These are phyloP conservation scores for Arnoldichthys spilopterus DNA, from an alignment of 2,797 vertebrate genomes.

Conservation along the genomic window DNA sequence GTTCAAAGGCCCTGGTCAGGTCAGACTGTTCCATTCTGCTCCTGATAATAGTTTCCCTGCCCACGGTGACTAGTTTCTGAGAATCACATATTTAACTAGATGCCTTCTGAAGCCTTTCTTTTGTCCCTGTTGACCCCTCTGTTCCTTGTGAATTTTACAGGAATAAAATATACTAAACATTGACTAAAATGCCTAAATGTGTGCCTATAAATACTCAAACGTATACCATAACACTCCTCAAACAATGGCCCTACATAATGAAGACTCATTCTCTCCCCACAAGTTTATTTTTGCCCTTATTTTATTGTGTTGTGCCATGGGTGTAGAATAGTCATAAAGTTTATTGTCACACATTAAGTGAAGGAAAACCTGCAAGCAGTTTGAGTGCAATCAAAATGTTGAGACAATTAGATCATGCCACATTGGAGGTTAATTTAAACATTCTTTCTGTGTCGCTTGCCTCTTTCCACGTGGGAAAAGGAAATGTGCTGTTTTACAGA, in stretches of 20 bases:
- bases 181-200: no score
- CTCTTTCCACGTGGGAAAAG: constrained; percentile 25
- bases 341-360: constrained; percentile 40
- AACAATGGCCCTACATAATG: not conserved
- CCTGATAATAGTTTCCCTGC: constrained; percentile 10
- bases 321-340: constrained; percentile 26
- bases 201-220: not conserved
- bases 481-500: not conserved
- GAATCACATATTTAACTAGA: not conserved
- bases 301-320: not conserved
- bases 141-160: not conserved
- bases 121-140: not conserved
- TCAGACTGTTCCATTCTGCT: constrained; percentile 13
- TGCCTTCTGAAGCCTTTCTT: not conserved
- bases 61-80: not conserved
- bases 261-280: not conserved
- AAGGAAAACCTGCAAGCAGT: constrained; percentile 53
- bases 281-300: not conserved
- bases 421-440: constrained; percentile 42
- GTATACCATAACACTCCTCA: not conserved
- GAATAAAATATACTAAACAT: not conserved
- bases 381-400: constrained; percentile 52
- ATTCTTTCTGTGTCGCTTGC: constrained; percentile 23
- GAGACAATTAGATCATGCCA: constrained; percentile 49
- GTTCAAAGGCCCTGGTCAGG: not conserved